Base-by-base conservation (phyloP, 2,888 invertebrate species). In the Bursaphelenchus okinawaensis region DNA sequence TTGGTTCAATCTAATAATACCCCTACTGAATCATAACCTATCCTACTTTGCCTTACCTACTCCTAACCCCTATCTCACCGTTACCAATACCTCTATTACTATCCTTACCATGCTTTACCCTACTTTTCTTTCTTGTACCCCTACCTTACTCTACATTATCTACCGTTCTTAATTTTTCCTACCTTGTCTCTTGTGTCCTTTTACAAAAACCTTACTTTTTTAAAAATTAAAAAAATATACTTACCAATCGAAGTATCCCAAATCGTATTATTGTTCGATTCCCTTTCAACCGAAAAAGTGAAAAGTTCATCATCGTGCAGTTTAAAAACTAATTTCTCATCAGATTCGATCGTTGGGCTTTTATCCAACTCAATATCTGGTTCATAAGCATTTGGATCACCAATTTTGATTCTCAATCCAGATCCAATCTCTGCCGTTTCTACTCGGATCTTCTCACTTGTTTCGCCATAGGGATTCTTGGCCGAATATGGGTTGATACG, bases 161-260 rank as follows among this genome's bases (percentile, higher is more conserved):
- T n/a, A n/a, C n/a, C n/a, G n/a, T n/a, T n/a, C n/a, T n/a, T n/a
- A n/a, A n/a, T n/a, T n/a, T n/a, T n/a, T n/a, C n/a, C n/a, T n/a
- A n/a, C n/a, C n/a, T n/a, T n/a, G n/a, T n/a, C n/a, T n/a, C n/a
- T n/a, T n/a, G n/a, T n/a, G n/a, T n/a, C n/a, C n/a, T n/a, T n/a
- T n/a, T n/a, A n/a, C n/a, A n/a, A n/a, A n/a, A n/a, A n/a, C 58
- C 8, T 52, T n/a, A 22, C 8, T n/a, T 52, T n/a, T 22, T 9
- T 8, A 19, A 19, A 8, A 52, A 40, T 9, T 9, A n/a, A 40
- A 40, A n/a, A 40, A 40, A 40, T 9, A 40, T 7, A 66, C 63
- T 1, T 40, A 75, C 75, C 79, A 23, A 77, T 69, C 8, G 72
- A 73, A 22, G 78, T 77, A 62, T 79, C 78, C 63, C 75, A 77